These are phyloP conservation scores for Antheraea assamensis DNA, from an alignment of 2,888 invertebrate genomes.

Conservation along the genomic window DNA sequence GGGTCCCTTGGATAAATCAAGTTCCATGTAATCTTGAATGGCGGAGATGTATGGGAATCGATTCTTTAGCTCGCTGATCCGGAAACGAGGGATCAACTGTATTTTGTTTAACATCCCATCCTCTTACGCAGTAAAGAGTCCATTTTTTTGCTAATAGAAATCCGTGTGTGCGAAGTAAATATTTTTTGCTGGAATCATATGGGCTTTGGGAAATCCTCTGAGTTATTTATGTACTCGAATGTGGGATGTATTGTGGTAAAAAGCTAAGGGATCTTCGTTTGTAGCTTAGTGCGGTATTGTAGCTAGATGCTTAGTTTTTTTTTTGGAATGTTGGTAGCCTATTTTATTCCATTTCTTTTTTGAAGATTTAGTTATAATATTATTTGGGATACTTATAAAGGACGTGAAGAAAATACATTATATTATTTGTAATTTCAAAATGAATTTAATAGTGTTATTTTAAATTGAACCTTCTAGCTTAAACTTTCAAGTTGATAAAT, in stretches of 20 bases:
- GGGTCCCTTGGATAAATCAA: conserved; percentile 51
- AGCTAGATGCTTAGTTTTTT: conserved; percentile 2
- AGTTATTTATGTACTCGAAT: conserved; percentile 19
- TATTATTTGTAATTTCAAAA: neutral
- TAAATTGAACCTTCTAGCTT: neutral
- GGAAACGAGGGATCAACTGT: conserved; percentile 43
- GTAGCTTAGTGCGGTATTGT: conserved; percentile 12
- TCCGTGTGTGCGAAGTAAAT: conserved; percentile 21
- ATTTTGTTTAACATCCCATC: conserved; percentile 40
- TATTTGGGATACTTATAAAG: neutral
- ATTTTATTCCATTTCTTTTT: neutral
- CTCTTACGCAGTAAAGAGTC: conserved; percentile 29
- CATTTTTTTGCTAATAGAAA: conserved; percentile 27
- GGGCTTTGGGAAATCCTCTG: conserved; percentile 21
- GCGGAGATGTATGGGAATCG: conserved; percentile 41
- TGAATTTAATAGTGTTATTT: neutral
- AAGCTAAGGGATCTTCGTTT: conserved; percentile 17
- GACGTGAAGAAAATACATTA: neutral
- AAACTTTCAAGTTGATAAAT: neutral
- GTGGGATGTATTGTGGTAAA: conserved; percentile 19
- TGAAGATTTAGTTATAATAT: neutral
- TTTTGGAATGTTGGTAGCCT: conserved; percentile 3
- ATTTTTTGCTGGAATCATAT: conserved; percentile 24
- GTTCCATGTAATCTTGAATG: conserved; percentile 46
- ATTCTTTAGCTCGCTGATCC: conserved; percentile 46